phyloP scores from a whole-genome alignment of 1,140 invertebrate species.

The Arion vulgaris region DNA sequence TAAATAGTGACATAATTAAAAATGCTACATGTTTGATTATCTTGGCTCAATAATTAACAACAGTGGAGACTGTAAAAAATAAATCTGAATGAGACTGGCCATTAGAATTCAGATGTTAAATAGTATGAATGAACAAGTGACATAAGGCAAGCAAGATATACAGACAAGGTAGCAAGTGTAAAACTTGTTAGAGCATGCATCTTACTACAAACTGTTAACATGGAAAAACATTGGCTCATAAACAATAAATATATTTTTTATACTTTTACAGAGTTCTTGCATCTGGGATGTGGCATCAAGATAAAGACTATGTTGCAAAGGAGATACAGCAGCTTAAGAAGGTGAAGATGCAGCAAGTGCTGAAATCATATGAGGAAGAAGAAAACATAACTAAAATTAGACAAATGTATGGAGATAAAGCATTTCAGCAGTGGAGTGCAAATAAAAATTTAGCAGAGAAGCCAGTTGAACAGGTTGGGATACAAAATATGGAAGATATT shows the following conservation, averaged over 20 bases:
- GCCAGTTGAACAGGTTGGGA: not conserved
- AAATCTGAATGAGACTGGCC: too few relatives aligned
- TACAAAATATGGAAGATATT: not conserved
- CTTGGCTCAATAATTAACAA: too few relatives aligned
- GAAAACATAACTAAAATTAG: constrained; percentile 53
- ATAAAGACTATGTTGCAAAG: constrained; percentile 66
- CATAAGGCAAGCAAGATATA: too few relatives aligned
- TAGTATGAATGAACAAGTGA: too few relatives aligned
- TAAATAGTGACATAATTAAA: too few relatives aligned
- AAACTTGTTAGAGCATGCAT: too few relatives aligned
- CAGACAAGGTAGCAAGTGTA: too few relatives aligned
- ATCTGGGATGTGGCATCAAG: constrained; percentile 70
- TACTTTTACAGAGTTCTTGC: constrained; percentile 64
- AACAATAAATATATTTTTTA: not conserved
- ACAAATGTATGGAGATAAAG: constrained; percentile 61
- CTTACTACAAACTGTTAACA: too few relatives aligned
- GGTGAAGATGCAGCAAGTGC: constrained; percentile 67
- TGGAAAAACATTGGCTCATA: too few relatives aligned
- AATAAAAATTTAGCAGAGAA: constrained; percentile 8
- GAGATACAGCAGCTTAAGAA: constrained; percentile 68
- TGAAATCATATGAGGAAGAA: constrained; percentile 63
- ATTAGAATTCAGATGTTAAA: too few relatives aligned
- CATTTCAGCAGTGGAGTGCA: constrained; percentile 64
- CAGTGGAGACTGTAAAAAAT: too few relatives aligned
- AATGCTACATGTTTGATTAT: too few relatives aligned